Conservation (phyloP, 2,113 vertebrate species). For the Nestor notabilis region DNA sequence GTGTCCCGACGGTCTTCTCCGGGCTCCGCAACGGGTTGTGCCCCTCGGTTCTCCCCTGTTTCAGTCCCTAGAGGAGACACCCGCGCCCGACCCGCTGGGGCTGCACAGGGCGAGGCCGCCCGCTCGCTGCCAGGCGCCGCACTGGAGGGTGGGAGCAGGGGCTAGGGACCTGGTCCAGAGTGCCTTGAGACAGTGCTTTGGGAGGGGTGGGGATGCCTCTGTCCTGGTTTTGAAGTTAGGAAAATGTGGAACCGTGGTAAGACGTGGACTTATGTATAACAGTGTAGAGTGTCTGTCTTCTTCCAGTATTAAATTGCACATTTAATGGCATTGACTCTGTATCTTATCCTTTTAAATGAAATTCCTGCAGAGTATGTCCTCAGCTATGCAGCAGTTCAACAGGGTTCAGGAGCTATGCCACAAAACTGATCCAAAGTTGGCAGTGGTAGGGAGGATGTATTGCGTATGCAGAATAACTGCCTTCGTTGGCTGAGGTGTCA, state of each 20-base stretch:
- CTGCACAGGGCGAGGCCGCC: neutral
- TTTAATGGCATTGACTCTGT: neutral
- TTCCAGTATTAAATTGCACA: neutral
- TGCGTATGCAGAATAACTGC: neutral
- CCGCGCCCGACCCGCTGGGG: rapidly evolving
- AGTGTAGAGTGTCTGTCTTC: neutral
- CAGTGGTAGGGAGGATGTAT: neutral
- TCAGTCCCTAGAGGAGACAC: rapidly evolving
- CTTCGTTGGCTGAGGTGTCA: rapidly evolving
- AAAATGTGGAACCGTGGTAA: neutral
- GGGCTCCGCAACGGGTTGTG: rapidly evolving
- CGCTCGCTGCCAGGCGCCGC: neutral
- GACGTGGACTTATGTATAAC: neutral
- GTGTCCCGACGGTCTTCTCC: rapidly evolving
- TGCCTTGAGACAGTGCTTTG: rapidly evolving
- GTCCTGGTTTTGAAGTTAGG: neutral
- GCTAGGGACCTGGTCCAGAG: neutral
- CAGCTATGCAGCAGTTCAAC: neutral
- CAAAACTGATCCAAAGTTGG: neutral
- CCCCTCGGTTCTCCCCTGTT: rapidly evolving
- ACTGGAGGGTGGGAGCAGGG: neutral
- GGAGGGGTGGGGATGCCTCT: neutral
- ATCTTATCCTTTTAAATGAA: neutral
- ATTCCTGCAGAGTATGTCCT: neutral
- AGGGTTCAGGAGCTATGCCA: neutral